Conservation (phyloP, 2,888 invertebrate genomes). For the Oasisia sp. region DNA sequence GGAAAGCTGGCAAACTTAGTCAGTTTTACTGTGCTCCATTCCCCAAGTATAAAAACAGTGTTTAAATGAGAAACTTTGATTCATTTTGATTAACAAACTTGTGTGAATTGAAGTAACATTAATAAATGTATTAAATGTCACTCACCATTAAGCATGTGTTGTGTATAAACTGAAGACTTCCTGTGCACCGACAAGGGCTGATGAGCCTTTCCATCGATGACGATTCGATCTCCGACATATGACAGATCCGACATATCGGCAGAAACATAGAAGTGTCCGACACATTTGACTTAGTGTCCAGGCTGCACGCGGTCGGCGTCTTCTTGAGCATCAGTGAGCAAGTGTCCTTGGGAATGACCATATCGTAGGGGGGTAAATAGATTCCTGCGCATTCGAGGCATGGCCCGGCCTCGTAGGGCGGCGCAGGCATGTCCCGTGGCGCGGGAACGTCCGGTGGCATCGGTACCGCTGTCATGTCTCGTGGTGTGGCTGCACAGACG, state of each 20-base stretch:
- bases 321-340: slow-evolving; percentile 10
- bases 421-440: neutral
- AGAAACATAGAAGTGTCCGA: slow-evolving; percentile 39
- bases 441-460: neutral
- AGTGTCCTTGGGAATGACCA: slow-evolving; percentile 13
- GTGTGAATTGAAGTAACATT: neutral
- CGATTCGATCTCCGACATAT: slow-evolving; percentile 58
- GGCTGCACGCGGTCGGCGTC: neutral
- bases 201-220: slow-evolving; percentile 63
- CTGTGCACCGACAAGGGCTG: slow-evolving; percentile 70
- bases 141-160: slow-evolving; percentile 68
- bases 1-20: neutral
- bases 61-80: neutral
- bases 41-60: neutral
- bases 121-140: neutral
- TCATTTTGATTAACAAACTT: neutral
- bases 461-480: neutral
- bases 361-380: slow-evolving; percentile 4
- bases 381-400: neutral
- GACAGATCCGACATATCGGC: slow-evolving; percentile 70
- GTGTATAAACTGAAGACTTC: slow-evolving; percentile 70
- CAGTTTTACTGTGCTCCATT: neutral
- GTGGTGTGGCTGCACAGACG: neutral
- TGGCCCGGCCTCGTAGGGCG: neutral
- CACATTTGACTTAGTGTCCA: slow-evolving; percentile 35